Percentiles rank a stretch among this genome's conserved stretches.
Conservation (phyloP, 2,888 invertebrate genomes). For the Macaria notata region DNA sequence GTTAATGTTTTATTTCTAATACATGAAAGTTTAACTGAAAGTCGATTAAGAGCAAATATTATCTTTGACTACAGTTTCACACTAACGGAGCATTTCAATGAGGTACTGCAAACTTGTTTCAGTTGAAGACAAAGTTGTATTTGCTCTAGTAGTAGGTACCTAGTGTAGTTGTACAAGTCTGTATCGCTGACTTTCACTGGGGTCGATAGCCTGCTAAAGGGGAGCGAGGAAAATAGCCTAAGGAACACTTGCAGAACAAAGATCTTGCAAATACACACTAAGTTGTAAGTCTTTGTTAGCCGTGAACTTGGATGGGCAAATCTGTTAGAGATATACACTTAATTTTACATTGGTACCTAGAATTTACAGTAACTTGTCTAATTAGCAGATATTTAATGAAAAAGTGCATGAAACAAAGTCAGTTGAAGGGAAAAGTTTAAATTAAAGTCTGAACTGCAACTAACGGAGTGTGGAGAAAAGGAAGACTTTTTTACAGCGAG, state of each 20-base stretch:
- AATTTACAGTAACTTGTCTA: too few relatives aligned
- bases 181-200: conserved; percentile 53
- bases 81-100: not conserved
- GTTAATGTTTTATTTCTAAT: not conserved
- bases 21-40: not conserved
- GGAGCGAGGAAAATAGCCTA: conserved; percentile 43
- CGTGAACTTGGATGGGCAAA: conserved; percentile 27
- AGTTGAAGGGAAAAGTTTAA: too few relatives aligned
- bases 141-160: conserved; percentile 33
- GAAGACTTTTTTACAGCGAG: too few relatives aligned
- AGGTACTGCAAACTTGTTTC: conserved; percentile 22
- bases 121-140: conserved; percentile 28
- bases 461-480: too few relatives aligned
- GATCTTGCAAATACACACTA: conserved; percentile 29
- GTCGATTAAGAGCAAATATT: conserved; percentile 1
- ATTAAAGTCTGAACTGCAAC: too few relatives aligned
- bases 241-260: conserved; percentile 41
- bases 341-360: too few relatives aligned
- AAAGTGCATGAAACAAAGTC: too few relatives aligned
- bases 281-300: conserved; percentile 1
- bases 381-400: too few relatives aligned
- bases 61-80: not conserved
- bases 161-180: conserved; percentile 23
- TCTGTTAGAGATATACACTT: conserved; percentile 1
- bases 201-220: conserved; percentile 48